Percentiles rank a stretch among this genome's conserved stretches.
Conservation (phyloP, 2,113 vertebrate genomes). For the Tyto alba region DNA sequence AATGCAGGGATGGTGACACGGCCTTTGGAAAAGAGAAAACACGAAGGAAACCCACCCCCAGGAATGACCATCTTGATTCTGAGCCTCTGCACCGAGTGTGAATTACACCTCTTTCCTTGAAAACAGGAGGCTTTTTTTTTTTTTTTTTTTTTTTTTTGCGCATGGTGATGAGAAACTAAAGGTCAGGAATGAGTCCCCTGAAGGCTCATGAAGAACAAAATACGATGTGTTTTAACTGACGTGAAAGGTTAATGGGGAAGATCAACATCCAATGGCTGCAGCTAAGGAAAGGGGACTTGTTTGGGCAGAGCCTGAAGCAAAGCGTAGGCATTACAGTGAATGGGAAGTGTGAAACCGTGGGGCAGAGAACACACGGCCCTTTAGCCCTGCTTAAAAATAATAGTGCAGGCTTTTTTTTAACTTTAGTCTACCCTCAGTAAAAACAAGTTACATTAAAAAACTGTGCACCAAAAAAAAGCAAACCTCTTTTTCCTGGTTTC, state of each 20-base stretch:
- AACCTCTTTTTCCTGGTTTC: conserved; percentile 59
- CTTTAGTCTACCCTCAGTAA: conserved; percentile 61
- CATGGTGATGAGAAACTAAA: conserved; percentile 11
- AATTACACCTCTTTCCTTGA: conserved; percentile 9
- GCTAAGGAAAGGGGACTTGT: conserved; percentile 1
- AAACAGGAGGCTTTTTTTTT: background rate
- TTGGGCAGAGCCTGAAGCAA: background rate
- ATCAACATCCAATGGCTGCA: conserved; percentile 19
- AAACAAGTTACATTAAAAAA: conserved; percentile 53
- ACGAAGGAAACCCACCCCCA: background rate
- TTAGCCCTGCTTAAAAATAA: conserved; percentile 52
- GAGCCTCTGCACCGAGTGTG: background rate
- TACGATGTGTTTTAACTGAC: background rate
- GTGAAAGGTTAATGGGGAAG: conserved; percentile 4
- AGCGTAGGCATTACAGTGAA: background rate
- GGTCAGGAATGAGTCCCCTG: conserved; percentile 31
- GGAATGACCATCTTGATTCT: background rate
- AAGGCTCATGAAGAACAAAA: conserved; percentile 6
- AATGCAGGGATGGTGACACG: background rate
- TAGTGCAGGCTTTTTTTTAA: background rate
- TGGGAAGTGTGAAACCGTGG: conserved; percentile 34
- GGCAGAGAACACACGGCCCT: conserved; percentile 34
- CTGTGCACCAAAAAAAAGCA: conserved; percentile 56
- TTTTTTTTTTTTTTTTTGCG: too few species aligned
- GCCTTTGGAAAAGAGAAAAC: background rate